phyloP scores from a whole-genome alignment of 2,888 invertebrate genomes.

The Muschampia staudingeri region DNA sequence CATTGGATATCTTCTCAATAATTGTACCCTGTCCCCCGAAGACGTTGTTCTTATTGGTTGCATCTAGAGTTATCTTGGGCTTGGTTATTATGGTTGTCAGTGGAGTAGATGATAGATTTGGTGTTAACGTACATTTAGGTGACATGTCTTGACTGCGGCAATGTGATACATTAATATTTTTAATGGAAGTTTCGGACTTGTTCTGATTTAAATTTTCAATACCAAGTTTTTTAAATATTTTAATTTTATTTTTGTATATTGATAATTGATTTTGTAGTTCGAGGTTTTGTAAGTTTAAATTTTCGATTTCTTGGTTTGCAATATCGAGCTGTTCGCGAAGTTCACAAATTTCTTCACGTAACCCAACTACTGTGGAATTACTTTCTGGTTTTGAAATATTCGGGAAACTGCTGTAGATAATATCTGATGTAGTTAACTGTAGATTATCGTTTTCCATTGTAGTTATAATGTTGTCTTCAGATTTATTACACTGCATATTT shows the following conservation, averaged over 20 bases:
- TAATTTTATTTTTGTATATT: conserved; percentile 35
- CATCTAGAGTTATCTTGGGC: no score
- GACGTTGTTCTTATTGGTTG: no score
- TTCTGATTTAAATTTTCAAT: neutral
- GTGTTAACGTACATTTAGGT: no score
- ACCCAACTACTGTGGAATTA: neutral
- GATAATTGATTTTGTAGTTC: conserved; percentile 27
- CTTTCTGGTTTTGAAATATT: conserved; percentile 8
- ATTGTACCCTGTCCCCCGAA: neutral
- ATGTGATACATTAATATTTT: no score
- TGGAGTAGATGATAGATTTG: no score
- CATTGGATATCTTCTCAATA: neutral
- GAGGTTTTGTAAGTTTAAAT: neutral
- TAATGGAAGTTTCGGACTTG: neutral
- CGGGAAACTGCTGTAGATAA: neutral
- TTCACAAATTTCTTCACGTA: neutral
- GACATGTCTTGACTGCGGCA: neutral
- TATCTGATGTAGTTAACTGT: no score
- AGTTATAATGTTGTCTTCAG: no score
- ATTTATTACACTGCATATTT: no score
- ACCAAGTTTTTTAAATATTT: conserved; percentile 44
- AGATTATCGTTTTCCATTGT: no score
- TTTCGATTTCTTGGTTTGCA: neutral
- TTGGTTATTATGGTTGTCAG: no score
- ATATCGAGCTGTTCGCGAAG: neutral